These are phyloP conservation scores for Lutra lutra DNA, from an alignment of 2,797 vertebrate species.

Conservation along the genomic window DNA sequence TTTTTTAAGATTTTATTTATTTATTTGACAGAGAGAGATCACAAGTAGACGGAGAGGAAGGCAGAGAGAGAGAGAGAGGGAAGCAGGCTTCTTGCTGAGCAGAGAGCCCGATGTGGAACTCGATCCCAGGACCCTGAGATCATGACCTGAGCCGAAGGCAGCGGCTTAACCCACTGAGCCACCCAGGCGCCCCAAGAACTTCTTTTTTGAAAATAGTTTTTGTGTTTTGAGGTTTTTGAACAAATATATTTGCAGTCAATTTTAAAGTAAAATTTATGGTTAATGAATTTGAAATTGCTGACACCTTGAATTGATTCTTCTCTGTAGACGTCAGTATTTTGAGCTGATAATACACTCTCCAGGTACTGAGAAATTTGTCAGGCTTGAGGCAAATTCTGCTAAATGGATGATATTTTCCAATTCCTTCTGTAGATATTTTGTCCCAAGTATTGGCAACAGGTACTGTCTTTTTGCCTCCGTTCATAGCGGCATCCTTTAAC, in stretches of 20 bases:
- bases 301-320: background rate
- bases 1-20: too few relatives aligned
- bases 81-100: too few relatives aligned
- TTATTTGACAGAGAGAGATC: too few relatives aligned
- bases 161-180: too few relatives aligned
- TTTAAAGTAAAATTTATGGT: slow-evolving; percentile 29
- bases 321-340: background rate
- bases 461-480: background rate
- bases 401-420: background rate
- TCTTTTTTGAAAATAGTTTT: background rate
- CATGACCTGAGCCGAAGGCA: too few relatives aligned
- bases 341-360: background rate
- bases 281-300: slow-evolving; percentile 29
- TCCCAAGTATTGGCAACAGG: background rate
- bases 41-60: too few relatives aligned
- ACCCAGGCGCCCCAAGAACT: too few relatives aligned
- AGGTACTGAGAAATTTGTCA: background rate
- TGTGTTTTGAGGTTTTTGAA: slow-evolving; percentile 16
- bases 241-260: background rate
- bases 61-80: too few relatives aligned
- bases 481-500: background rate
- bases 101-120: too few relatives aligned
- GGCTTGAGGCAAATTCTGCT: slow-evolving; percentile 21
- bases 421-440: background rate
- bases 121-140: too few relatives aligned